Percentiles rank a stretch among this genome's conserved stretches.
phyloP scores from a whole-genome alignment of 2,797 vertebrate species.

The Manis pentadactyla region DNA sequence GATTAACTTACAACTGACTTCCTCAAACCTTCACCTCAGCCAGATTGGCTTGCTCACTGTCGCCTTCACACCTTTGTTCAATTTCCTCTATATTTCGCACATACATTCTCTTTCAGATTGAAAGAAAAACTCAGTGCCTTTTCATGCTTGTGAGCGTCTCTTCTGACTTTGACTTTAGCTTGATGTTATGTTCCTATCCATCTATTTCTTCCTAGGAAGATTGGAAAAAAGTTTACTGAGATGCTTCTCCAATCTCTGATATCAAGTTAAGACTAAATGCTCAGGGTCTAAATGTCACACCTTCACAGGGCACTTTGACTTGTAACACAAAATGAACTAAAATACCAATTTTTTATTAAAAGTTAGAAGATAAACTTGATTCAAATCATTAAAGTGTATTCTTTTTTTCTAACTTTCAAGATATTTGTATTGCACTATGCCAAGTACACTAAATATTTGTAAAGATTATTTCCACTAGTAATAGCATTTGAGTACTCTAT shows the following conservation, averaged over 20 bases:
- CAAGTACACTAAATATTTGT: too few relatives aligned
- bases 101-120: not conserved
- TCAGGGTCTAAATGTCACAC: not conserved
- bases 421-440: too few relatives aligned
- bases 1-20: not conserved
- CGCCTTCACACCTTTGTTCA: not conserved
- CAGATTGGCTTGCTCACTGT: not conserved
- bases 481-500: too few relatives aligned
- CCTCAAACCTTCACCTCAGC: not conserved
- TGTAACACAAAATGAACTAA: not conserved
- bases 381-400: constrained; percentile 1
- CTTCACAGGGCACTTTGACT: not conserved
- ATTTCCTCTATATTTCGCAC: not conserved
- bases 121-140: not conserved
- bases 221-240: not conserved
- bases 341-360: constrained; percentile 18
- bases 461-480: too few relatives aligned
- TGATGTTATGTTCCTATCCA: not conserved
- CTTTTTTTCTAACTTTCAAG: not conserved
- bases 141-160: not conserved
- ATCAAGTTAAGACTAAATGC: not conserved
- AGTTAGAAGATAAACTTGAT: constrained; percentile 50
- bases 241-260: not conserved
- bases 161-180: not conserved
- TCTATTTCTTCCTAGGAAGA: not conserved